Conservation (phyloP, 2,797 vertebrate species). For the Epinephelus awoara region DNA sequence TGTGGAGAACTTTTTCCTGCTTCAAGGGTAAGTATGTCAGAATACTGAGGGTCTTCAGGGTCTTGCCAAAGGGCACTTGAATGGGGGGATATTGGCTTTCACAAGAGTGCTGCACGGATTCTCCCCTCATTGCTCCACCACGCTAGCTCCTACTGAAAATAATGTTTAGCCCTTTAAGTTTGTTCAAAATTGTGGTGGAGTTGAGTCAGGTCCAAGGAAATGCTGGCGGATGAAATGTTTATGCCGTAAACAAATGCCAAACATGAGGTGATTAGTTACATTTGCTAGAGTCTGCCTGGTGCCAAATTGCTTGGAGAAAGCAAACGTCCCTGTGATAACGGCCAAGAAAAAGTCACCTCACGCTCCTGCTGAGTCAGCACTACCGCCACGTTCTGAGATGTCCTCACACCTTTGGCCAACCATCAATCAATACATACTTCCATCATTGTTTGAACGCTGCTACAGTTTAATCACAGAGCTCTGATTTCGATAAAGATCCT, state of each 20-base stretch:
- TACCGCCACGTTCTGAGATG: conserved; percentile 34
- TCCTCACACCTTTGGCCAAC: conserved; percentile 63
- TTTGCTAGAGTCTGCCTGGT: conserved; percentile 30
- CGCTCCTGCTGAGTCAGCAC: conserved; percentile 57
- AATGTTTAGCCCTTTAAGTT: conserved; percentile 23
- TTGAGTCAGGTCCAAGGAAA: conserved; percentile 30
- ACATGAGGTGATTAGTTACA: conserved; percentile 61
- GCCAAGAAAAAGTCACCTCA: conserved; percentile 71
- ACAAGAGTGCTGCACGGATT: background rate
- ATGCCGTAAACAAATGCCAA: conserved; percentile 36
- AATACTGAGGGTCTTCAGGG: background rate
- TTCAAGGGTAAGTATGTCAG: too few relatives aligned
- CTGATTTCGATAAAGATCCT: conserved; percentile 49
- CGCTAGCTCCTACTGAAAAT: background rate
- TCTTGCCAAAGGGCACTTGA: background rate
- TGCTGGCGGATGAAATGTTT: conserved; percentile 40
- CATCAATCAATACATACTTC: conserved; percentile 69
- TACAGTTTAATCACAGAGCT: conserved; percentile 64
- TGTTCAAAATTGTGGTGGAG: conserved; percentile 21
- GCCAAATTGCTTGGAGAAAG: conserved; percentile 58
- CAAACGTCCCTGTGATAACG: background rate
- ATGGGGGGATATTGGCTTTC: background rate
- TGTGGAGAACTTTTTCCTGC: background rate
- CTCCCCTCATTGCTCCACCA: background rate
- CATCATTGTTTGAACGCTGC: conserved; percentile 52